Evolutionary conservation across 2,888 invertebrate species (phyloP).

Genomic region (Plebejus anna): DNA sequence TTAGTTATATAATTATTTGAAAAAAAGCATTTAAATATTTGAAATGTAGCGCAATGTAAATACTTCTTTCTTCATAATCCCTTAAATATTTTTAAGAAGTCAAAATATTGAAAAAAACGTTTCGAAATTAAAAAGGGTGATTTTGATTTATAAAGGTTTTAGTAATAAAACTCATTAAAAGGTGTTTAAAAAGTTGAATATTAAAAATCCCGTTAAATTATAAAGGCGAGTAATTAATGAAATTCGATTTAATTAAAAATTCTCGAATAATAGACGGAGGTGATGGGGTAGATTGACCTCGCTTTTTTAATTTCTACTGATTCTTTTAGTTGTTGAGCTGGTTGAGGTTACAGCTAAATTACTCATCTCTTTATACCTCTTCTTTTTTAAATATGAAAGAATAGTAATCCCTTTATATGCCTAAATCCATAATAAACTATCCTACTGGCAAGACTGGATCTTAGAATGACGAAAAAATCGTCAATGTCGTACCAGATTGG

Average conservation of each 20-base stretch:
- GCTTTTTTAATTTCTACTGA: not conserved
- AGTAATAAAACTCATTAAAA: constrained; percentile 3
- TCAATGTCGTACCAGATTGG: too few species aligned
- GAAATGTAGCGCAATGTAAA: too few species aligned
- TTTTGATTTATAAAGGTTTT: too few species aligned
- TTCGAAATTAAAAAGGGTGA: too few species aligned
- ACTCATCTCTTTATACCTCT: not conserved
- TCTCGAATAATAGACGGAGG: not conserved
- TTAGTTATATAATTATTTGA: not conserved
- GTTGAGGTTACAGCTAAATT: not conserved
- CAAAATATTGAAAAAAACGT: too few species aligned
- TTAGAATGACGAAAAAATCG: too few species aligned
- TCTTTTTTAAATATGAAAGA: not conserved
- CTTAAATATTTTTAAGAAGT: not conserved
- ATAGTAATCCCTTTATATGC: not conserved
- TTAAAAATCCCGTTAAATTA: not conserved
- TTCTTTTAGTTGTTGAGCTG: not conserved
- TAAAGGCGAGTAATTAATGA: not conserved
- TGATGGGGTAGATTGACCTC: not conserved
- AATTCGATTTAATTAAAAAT: constrained; percentile 8
- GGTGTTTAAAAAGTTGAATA: not conserved
- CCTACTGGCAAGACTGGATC: too few species aligned
- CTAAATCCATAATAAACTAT: too few species aligned
- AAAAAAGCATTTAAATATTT: too few species aligned
- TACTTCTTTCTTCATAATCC: too few species aligned